A percentile compares a stretch with the other conserved stretches of the same genome.
Conservation (phyloP, 2,797 vertebrate species). For the Melanotaenia maccullochi region DNA sequence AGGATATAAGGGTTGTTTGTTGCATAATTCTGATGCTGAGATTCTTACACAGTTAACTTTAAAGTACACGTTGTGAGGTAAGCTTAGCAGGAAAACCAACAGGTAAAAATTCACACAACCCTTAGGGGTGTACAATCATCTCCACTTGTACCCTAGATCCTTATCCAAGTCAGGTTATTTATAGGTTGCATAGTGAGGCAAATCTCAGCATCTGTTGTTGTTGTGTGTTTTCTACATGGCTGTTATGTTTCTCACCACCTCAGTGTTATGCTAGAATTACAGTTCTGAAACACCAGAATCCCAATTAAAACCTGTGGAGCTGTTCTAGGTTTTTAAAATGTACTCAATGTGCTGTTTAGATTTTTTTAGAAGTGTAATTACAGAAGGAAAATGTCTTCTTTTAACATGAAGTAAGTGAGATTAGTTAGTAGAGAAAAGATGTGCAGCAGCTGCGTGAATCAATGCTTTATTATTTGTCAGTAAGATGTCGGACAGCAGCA, state of each 20-base stretch:
- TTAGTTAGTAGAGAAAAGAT: constrained; percentile 14
- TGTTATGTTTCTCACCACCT: constrained; percentile 15
- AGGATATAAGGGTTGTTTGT: background rate
- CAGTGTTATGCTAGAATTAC: background rate
- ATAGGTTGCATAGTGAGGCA: constrained; percentile 26
- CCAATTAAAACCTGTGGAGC: background rate
- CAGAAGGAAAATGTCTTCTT: background rate
- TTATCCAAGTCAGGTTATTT: constrained; percentile 53
- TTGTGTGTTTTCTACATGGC: constrained; percentile 33
- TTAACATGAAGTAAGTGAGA: background rate
- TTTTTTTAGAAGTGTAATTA: background rate
- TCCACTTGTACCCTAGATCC: constrained; percentile 32
- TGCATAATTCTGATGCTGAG: background rate
- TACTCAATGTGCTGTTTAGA: background rate
- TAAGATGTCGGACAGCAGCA: constrained; percentile 42
- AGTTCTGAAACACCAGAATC: constrained; percentile 3
- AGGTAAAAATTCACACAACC: constrained; percentile 30
- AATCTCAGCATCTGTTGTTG: constrained; percentile 52
- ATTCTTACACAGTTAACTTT: constrained; percentile 5
- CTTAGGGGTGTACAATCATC: constrained; percentile 11
- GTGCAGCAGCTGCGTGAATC: constrained; percentile 24
- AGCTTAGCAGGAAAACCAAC: constrained; percentile 14
- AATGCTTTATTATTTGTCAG: constrained; percentile 48
- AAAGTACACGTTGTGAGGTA: background rate
- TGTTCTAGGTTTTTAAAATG: background rate